Evolutionary conservation across 2,888 invertebrate species (phyloP).

Genomic region (Tetranychus piercei): DNA sequence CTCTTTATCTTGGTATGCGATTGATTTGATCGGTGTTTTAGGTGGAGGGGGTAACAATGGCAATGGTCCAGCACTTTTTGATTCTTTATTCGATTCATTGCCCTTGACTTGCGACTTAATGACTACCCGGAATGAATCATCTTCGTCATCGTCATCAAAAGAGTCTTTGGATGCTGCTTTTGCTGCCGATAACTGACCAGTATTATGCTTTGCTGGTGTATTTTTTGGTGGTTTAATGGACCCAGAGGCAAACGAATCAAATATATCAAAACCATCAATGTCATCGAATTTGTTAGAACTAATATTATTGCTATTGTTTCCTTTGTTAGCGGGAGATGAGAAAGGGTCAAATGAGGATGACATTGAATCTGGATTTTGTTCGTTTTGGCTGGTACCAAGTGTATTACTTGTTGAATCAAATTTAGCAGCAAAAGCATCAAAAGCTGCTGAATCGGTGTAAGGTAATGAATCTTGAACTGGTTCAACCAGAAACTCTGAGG

Average conservation of each 20-base stretch:
- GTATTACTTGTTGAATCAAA: constrained; percentile 48
- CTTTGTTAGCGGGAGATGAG: constrained; percentile 28
- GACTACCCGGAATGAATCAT: constrained; percentile 28
- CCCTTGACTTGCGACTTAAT: constrained; percentile 29
- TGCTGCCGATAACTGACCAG: constrained; percentile 1
- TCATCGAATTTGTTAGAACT: constrained; percentile 6
- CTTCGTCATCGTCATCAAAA: constrained; percentile 26
- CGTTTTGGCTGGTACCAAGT: constrained; percentile 15
- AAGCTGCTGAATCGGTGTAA: constrained; percentile 39
- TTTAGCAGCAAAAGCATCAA: constrained; percentile 73
- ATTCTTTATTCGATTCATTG: constrained; percentile 22
- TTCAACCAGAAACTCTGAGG: constrained; percentile 20
- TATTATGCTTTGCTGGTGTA: constrained; percentile 16
- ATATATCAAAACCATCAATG: constrained; percentile 42
- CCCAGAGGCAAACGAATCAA: constrained; percentile 41
- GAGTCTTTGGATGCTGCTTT: constrained; percentile 26
- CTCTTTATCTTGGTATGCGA: constrained; percentile 27
- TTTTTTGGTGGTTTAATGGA: constrained; percentile 50
- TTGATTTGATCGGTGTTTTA: constrained; percentile 34
- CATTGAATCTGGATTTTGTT: constrained; percentile 18
- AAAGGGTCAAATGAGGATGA: constrained; percentile 37
- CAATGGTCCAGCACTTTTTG: not conserved
- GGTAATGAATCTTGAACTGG: constrained; percentile 18
- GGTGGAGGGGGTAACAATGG: constrained; percentile 53
- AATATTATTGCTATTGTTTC: not conserved